Base-by-base conservation (phyloP, 2,888 invertebrate genomes). In the Gerris lacustris region DNA sequence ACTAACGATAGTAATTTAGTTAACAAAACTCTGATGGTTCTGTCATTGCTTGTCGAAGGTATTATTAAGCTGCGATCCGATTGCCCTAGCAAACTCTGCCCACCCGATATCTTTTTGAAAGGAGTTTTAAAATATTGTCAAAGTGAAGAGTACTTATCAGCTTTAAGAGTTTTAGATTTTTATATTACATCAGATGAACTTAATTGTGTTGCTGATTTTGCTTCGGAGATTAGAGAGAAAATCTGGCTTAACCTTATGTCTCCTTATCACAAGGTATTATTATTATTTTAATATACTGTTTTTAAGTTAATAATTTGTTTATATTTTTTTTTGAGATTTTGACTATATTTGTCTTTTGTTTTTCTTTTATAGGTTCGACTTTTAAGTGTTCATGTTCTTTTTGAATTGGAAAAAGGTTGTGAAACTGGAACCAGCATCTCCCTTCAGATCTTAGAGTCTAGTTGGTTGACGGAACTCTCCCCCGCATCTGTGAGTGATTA, bases 401-500 rank as follows among this genome's bases (percentile, higher is more conserved):
- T 88, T 55, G 79, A 88, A 43, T 89, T 93, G 76, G 84, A 87
- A 74, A 78, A 85, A 6, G 80, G 84, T 69, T 83, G 84, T 72
- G 78, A 66, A 64, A 67, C 63, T 44, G 67, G 47, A 11, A 44
- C 17, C 17, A 67, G 69, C 63, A 31, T 45, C 31, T 45, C 44
- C 62, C 6, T 44, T 68, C 44, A 43, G 62, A n/a, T 70, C 43
- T 92, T 92, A 77, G 82, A 83, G 31, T 82, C 87, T 70, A 90
- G 91, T 74, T 86, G 85, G 75, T 80, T 85, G 69, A 87, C 91
- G 0, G 94, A 95, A 81, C 84, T 83, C 43, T 86, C 88, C 66
- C 83, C 85, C 18, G 84, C 88, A 0, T 87, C 87, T 6, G 86
- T 96, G 5, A 87, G 90, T 75, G 89, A 88, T 44, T 95, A 94